Evolutionary conservation across 2,888 invertebrate species (phyloP), one percentile per base, ranked within the genome.

Genomic region (Laothoe populi): DNA sequence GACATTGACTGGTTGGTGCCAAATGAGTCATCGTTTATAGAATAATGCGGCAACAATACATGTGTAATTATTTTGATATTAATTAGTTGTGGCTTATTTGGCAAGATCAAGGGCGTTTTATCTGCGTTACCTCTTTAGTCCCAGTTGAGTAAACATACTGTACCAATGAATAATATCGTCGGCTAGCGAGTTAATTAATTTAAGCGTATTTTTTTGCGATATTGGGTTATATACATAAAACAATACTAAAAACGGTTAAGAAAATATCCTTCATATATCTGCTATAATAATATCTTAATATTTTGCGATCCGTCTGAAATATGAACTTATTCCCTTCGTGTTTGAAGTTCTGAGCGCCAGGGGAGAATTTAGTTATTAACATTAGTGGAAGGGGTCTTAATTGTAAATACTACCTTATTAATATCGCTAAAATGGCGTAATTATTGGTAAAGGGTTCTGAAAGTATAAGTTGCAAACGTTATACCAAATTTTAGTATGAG

Each of bases 291-390:
- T 35, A n/a, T n/a, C n/a, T n/a, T n/a, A n/a, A n/a, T n/a, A n/a
- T 53, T 53, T 53, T 35, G 53, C 35, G 53, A 53, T 53, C 19
- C 31, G 11, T 35, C 53, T 53, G 53, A 53, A 53, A 53, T 53
- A 53, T 53, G 35, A 35, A 21, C 35, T 53, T 8, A 19, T 19
- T 53, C 19, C 35, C 31, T 19, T 31, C 53, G 19, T 35, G 53
- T 10, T 19, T 19, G 19, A 35, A 53, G 35, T 19, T 53, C 49
- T 53, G 4, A 11, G 21, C n/a, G 4, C 4, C 53, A 19, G 53
- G 35, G 35, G 16, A 11, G 53, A 35, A 53, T 19, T 53, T 35
- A 53, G 31, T 11, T 11, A 8, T 0, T 10, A 3, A 24, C 5
- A 5, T 4, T 4, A 24, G 2, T 24, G 23, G 4, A 4, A 49